Conservation (phyloP, 2,888 invertebrate species). For the Anthophora plumipes region DNA sequence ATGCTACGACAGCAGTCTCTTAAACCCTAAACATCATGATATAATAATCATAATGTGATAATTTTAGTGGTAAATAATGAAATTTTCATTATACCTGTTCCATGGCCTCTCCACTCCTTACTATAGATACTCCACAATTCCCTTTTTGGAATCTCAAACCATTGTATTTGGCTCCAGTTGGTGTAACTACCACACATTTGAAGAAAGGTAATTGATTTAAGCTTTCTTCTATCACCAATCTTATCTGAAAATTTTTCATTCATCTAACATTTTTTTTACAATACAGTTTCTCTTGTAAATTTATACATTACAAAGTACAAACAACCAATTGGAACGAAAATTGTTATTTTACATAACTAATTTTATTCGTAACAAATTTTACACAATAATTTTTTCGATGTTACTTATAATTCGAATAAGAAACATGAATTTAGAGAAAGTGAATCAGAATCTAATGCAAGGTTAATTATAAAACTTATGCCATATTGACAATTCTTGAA, state of each 20-base stretch:
- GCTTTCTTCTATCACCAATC: constrained; percentile 98
- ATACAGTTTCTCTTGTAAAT: neutral
- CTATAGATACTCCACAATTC: constrained; percentile 99
- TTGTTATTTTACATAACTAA: neutral
- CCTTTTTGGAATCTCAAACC: constrained; percentile 98
- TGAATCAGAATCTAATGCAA: neutral
- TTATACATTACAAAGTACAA: neutral
- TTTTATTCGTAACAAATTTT: neutral
- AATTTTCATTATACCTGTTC: constrained; percentile 88
- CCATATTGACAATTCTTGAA: too few species aligned
- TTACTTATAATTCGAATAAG: too few species aligned
- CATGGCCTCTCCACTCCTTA: constrained; percentile 98
- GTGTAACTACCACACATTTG: constrained; percentile 95
- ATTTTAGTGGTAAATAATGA: neutral
- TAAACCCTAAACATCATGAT: constrained; percentile 87
- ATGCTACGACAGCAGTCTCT: constrained; percentile 99
- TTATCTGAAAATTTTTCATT: constrained; percentile 87
- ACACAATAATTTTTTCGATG: too few species aligned
- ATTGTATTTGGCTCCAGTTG: constrained; percentile 95
- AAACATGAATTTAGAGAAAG: neutral
- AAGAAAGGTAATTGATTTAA: constrained; percentile 98
- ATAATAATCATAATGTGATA: neutral
- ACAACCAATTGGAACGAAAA: neutral
- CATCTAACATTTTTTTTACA: neutral
- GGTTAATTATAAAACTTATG: neutral